Base-by-base conservation (phyloP, 1,140 invertebrate species). In the Camponotus pennsylvanicus region DNA sequence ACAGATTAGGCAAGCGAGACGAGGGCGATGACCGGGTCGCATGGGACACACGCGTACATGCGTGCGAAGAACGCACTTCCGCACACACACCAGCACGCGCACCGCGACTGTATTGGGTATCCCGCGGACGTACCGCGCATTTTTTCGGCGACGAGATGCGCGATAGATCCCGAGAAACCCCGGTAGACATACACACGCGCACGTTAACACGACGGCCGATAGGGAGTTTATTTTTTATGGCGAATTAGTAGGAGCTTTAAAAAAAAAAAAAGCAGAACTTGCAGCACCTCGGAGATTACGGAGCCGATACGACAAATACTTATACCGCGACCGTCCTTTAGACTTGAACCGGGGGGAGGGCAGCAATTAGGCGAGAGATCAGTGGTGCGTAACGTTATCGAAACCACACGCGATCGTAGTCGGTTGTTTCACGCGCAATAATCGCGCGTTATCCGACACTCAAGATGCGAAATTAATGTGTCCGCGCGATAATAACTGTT, bases 211-310 rank as follows among this genome's bases (percentile, higher is more conserved):
- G 63, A 67, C 92, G 92, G 92, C 90, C 92, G 75, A 93, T 94
- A 94, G 92, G 92, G 86, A 93, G 92, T 94, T 95, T 95, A 95
- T 95, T 95, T 95, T 95, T 95, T 95, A 95, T 93, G 94, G 90
- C 89, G 88, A 93, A 82, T 73, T 88, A 89, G 91, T 92, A 89
- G 87, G 88, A 92, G 89, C 89, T 92, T 93, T 83, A 89, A 88
- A 45, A 45, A 45, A 52, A 52, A 49, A 45, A 18, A 52, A 52
- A 92, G 87, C 77, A 90, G 89, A 92, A 89, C 89, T 92, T 93
- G 92, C 92, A 86, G 78, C 57, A 90, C 79, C 79, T 86, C 84
- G 76, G 82, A 66, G 32, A 78, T 71, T 45, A 86, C 18, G 77
- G 89, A 92, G 86, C 90, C 92, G 90, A 94, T 92, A 92, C 92